These are phyloP conservation scores for Callopanchax toddi DNA, from an alignment of 2,113 vertebrate species.

Conservation along the genomic window DNA sequence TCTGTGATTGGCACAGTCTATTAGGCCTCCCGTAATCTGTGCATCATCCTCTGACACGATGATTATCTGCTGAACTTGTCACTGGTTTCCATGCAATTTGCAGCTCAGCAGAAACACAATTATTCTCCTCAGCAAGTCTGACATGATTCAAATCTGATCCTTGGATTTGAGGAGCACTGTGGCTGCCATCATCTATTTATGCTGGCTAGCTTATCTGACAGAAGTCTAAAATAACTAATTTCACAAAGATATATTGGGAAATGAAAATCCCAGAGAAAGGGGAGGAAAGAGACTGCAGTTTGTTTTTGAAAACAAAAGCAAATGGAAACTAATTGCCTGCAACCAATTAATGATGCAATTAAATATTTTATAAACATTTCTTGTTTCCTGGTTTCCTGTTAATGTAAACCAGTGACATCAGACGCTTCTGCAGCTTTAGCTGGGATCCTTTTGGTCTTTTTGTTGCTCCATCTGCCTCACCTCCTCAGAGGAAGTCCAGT, in stretches of 20 bases:
- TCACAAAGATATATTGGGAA: background rate
- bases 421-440: background rate
- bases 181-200: background rate
- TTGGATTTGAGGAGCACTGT: background rate
- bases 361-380: too few species aligned
- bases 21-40: conserved; percentile 40
- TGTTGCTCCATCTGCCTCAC: conserved; percentile 35
- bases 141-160: conserved; percentile 19
- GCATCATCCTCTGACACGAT: conserved; percentile 42
- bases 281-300: too few species aligned
- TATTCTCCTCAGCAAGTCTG: conserved; percentile 2
- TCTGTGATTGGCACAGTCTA: conserved; percentile 27
- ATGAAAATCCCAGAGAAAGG: background rate
- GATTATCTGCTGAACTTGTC: conserved; percentile 34
- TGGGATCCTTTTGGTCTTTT: conserved; percentile 8
- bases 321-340: too few species aligned
- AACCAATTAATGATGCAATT: too few species aligned
- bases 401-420: background rate
- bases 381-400: too few species aligned
- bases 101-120: conserved; percentile 9
- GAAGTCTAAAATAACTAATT: background rate
- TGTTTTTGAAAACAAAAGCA: too few species aligned
- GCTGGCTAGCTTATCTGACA: background rate
- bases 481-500: conserved; percentile 41
- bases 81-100: conserved; percentile 39